phyloP scores from a whole-genome alignment of 2,888 invertebrate species.

The Drosophila villosipedis region DNA sequence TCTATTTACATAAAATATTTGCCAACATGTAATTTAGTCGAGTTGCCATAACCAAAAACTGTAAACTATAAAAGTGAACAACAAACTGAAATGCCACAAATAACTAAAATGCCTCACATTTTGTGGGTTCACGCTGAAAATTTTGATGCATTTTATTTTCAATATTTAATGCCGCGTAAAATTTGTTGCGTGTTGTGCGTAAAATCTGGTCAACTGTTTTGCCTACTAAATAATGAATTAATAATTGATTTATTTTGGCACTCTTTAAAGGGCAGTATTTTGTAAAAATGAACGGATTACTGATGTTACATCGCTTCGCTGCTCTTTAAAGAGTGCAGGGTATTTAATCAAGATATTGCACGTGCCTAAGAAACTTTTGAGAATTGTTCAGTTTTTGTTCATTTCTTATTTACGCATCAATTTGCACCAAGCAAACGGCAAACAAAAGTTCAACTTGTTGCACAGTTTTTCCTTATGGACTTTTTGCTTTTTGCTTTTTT shows the following conservation, averaged over 20 bases:
- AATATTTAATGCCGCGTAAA: slow-evolving; percentile 43
- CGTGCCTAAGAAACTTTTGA: slow-evolving; percentile 30
- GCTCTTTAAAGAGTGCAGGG: background rate
- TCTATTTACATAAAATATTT: slow-evolving; percentile 30
- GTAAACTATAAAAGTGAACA: background rate
- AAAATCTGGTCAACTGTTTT: slow-evolving; percentile 30
- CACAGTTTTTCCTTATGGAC: slow-evolving; percentile 47
- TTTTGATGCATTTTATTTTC: slow-evolving; percentile 21
- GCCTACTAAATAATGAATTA: background rate
- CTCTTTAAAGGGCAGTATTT: background rate
- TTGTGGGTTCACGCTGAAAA: slow-evolving; percentile 10
- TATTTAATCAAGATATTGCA: slow-evolving; percentile 4
- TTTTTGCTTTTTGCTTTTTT: slow-evolving; percentile 11
- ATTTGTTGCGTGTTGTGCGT: slow-evolving; percentile 6
- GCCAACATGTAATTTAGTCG: slow-evolving; percentile 37
- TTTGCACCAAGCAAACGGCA: slow-evolving; percentile 50
- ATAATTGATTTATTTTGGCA: background rate
- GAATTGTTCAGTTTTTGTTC: slow-evolving; percentile 12
- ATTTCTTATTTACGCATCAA: slow-evolving; percentile 59
- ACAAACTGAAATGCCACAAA: slow-evolving; percentile 5
- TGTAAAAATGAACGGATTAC: background rate
- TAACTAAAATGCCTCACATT: slow-evolving; percentile 27
- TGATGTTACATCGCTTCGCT: background rate
- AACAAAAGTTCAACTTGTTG: slow-evolving; percentile 69
- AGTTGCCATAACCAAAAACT: slow-evolving; percentile 15